Percentiles rank a stretch among this genome's conserved stretches.
Conservation (phyloP, 2,113 vertebrate genomes). For the Saccopteryx bilineata region DNA sequence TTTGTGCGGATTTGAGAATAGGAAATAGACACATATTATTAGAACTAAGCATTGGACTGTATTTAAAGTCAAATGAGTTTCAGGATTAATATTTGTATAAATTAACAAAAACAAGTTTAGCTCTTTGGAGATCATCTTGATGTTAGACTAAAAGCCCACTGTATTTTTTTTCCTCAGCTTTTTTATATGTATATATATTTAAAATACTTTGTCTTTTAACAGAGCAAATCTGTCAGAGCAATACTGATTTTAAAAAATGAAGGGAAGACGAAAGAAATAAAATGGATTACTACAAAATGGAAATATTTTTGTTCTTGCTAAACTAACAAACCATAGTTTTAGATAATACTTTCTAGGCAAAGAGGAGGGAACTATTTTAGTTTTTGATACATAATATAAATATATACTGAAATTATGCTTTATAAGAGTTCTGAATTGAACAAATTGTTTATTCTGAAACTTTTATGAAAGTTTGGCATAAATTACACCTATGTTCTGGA, state of each 20-base stretch:
- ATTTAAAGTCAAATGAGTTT: constrained; percentile 7
- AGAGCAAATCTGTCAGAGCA: neutral
- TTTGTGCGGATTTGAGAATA: neutral
- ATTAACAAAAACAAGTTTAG: constrained; percentile 43
- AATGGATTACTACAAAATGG: neutral
- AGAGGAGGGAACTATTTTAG: neutral
- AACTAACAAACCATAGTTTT: constrained; percentile 20
- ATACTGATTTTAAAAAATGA: neutral
- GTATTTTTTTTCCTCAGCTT: neutral
- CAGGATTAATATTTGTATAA: neutral
- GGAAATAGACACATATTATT: neutral
- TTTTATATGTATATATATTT: neutral
- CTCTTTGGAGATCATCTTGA: neutral
- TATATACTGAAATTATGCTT: neutral
- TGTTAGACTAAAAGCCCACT: neutral
- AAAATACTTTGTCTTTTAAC: constrained; percentile 47
- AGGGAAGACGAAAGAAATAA: neutral
- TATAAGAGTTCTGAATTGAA: neutral
- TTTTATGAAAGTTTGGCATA: constrained; percentile 19
- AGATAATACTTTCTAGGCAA: neutral
- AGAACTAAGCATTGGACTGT: constrained; percentile 16
- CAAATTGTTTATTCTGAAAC: constrained; percentile 40
- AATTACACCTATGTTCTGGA: neutral
- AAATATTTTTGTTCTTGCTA: neutral
- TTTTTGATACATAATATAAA: constrained; percentile 7